A percentile compares a stretch with the other conserved stretches of the same genome.
These are phyloP conservation scores for Labeo calbasu DNA, from an alignment of 2,797 vertebrate genomes.

Conservation along the genomic window DNA sequence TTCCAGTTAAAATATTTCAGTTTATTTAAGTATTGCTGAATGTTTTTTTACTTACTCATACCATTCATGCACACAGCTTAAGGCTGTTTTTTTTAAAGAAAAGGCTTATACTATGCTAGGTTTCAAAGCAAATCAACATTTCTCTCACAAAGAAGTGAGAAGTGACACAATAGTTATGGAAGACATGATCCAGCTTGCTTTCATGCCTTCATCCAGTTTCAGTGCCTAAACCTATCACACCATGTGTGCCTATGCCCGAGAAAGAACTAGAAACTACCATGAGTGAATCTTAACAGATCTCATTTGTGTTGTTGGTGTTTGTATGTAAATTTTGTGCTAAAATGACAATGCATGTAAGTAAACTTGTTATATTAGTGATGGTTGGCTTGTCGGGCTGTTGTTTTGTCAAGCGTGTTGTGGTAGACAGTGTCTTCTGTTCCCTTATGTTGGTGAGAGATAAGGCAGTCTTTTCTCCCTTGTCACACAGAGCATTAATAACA, in stretches of 20 bases:
- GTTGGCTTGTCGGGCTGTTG: background rate
- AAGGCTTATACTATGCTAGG: background rate
- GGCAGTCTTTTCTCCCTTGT: conserved; percentile 22
- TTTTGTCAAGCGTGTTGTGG: conserved; percentile 14
- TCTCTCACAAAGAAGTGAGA: background rate
- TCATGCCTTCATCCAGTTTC: background rate
- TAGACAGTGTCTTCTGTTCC: background rate
- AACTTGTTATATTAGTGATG: background rate
- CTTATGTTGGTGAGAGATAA: conserved; percentile 52
- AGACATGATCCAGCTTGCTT: conserved; percentile 29
- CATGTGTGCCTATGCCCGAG: background rate
- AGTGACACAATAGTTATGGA: background rate
- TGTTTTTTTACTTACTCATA: background rate
- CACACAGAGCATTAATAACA: conserved; percentile 1
- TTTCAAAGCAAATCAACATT: background rate
- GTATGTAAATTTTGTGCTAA: background rate
- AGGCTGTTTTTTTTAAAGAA: background rate
- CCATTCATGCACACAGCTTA: background rate
- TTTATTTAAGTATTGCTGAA: background rate
- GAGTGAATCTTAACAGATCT: background rate
- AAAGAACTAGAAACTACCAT: background rate
- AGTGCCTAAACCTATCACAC: background rate
- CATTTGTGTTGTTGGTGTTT: background rate
- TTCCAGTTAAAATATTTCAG: background rate
- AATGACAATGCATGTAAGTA: background rate